Evolutionary conservation across 2,888 invertebrate genomes (phyloP).

Genomic region (Ochropleura plecta): DNA sequence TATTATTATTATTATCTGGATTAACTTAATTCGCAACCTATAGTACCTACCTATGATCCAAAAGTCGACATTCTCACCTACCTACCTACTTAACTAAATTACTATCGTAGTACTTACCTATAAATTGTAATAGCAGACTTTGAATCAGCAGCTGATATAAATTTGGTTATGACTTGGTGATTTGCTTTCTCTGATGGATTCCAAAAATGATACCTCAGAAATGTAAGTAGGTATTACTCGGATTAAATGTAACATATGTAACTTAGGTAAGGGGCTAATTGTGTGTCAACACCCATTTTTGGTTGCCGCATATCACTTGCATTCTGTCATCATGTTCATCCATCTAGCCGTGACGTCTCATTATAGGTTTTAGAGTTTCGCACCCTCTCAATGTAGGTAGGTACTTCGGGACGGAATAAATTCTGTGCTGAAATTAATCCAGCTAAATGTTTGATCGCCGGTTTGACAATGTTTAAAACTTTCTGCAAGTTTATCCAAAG

Average conservation of each 20-base stretch:
- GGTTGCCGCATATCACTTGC: not conserved
- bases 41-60: not conserved
- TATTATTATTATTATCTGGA: no score
- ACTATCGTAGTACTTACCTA: not conserved
- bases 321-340: not conserved
- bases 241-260: not conserved
- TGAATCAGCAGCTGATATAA: no score
- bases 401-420: not conserved
- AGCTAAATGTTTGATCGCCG: not conserved
- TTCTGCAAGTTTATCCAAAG: no score
- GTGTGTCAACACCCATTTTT: not conserved
- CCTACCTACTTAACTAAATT: no score
- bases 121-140: not conserved
- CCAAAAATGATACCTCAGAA: not conserved
- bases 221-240: not conserved
- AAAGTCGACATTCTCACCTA: not conserved
- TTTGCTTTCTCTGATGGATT: not conserved
- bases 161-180: not conserved
- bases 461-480: not conserved
- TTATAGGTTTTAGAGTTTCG: constrained; percentile 19
- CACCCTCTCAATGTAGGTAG: constrained; percentile 6
- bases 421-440: constrained; percentile 5
- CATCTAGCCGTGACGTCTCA: constrained; percentile 5
- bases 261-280: not conserved
- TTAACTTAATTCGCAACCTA: not conserved